Conservation (phyloP, 2,888 invertebrate genomes). For the Ormia ochracea region DNA sequence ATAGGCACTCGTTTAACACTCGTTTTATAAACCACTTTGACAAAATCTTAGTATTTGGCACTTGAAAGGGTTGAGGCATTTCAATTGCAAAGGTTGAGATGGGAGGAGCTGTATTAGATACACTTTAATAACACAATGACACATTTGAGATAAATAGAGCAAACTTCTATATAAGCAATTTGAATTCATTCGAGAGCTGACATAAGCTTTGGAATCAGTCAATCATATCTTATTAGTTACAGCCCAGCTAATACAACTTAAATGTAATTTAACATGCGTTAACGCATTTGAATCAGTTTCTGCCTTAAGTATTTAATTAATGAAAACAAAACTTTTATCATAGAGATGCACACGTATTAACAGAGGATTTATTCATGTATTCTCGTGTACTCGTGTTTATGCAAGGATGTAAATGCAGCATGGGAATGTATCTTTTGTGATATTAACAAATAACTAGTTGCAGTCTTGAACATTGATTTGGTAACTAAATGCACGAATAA, state of each 20-base stretch:
- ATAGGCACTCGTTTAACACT: too few relatives aligned
- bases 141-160: too few relatives aligned
- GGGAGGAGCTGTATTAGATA: too few relatives aligned
- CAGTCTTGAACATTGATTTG: slow-evolving; percentile 44
- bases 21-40: too few relatives aligned
- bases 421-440: slow-evolving; percentile 23
- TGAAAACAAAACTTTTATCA: slow-evolving; percentile 5
- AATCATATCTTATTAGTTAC: background rate
- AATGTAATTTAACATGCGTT: slow-evolving; percentile 23
- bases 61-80: too few relatives aligned
- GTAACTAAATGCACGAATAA: slow-evolving; percentile 62
- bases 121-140: too few relatives aligned
- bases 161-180: too few relatives aligned
- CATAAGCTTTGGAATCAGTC: too few relatives aligned
- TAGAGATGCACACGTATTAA: background rate
- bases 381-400: too few relatives aligned
- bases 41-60: too few relatives aligned
- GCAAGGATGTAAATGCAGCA: background rate
- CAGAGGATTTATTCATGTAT: background rate
- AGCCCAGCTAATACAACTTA: background rate
- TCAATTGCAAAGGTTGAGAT: too few relatives aligned
- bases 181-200: too few relatives aligned
- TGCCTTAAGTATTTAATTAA: slow-evolving; percentile 42
- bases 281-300: slow-evolving; percentile 29
- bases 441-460: slow-evolving; percentile 40